Evolutionary conservation across 2,888 invertebrate genomes (phyloP).

Genomic region (Torymus texanus): DNA sequence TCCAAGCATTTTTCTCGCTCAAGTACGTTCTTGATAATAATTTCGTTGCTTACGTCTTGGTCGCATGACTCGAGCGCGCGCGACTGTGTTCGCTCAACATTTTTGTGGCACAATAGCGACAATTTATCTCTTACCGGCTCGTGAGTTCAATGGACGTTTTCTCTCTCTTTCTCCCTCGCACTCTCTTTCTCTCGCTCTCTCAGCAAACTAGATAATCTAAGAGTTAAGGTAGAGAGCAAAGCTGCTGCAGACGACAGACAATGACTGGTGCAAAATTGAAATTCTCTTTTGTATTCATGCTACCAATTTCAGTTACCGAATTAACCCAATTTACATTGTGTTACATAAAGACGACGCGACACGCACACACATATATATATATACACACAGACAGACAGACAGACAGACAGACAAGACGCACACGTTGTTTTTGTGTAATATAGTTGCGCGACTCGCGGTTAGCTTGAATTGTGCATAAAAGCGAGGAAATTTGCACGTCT

Average conservation of each 20-base stretch:
- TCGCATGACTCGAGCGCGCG: background rate
- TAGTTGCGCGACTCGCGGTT: no score
- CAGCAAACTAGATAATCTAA: constrained; percentile 41
- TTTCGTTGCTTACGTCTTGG: constrained; percentile 12
- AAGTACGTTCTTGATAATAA: constrained; percentile 27
- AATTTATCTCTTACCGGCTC: constrained; percentile 39
- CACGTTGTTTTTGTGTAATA: background rate
- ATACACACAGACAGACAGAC: no score
- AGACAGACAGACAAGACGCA: no score
- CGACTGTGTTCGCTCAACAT: background rate
- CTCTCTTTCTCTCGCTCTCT: constrained; percentile 3
- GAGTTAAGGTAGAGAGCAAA: constrained; percentile 15
- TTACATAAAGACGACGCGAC: constrained; percentile 39
- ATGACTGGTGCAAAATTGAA: constrained; percentile 42
- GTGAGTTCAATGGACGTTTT: constrained; percentile 39
- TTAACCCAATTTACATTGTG: constrained; percentile 52
- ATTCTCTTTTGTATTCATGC: constrained; percentile 26
- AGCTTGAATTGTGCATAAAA: no score
- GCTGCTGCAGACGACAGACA: constrained; percentile 1
- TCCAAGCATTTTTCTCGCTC: constrained; percentile 6
- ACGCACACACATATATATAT: background rate
- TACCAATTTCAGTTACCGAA: constrained; percentile 43
- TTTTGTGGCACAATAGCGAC: constrained; percentile 28
- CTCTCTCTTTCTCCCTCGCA: background rate
- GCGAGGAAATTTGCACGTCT: no score